Evolutionary conservation across 1,140 invertebrate species (phyloP).

Genomic region (Coelopa frigida): DNA sequence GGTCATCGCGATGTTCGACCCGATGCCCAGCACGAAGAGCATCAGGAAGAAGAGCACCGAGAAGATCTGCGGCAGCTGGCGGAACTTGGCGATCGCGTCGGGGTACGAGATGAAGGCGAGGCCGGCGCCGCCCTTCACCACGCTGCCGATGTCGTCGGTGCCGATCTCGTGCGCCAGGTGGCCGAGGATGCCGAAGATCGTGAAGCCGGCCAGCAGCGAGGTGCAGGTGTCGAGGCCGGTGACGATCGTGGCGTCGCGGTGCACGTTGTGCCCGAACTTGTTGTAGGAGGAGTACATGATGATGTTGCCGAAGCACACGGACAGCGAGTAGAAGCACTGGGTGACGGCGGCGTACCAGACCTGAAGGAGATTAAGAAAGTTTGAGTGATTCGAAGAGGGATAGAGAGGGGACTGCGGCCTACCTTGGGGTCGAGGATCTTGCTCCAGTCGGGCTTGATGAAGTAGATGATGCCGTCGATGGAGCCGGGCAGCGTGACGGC

Average conservation of each 20-base stretch:
- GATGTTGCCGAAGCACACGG: constrained; percentile 73
- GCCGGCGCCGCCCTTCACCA: constrained; percentile 62
- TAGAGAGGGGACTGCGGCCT: constrained; percentile 67
- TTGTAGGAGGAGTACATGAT: constrained; percentile 81
- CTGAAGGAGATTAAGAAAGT: constrained; percentile 49
- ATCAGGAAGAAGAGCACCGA: constrained; percentile 84
- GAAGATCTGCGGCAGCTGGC: constrained; percentile 72
- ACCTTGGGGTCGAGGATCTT: constrained; percentile 61
- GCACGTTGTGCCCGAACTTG: constrained; percentile 71
- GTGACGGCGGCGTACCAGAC: constrained; percentile 76
- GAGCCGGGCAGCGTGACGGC: constrained; percentile 70
- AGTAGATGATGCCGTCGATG: constrained; percentile 66
- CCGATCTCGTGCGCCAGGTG: constrained; percentile 61
- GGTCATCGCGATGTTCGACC: constrained; percentile 63
- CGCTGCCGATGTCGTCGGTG: constrained; percentile 48
- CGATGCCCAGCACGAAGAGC: constrained; percentile 73
- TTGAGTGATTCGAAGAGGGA: constrained; percentile 66
- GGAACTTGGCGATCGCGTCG: constrained; percentile 78
- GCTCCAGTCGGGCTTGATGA: constrained; percentile 64
- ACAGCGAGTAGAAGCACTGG: constrained; percentile 79
- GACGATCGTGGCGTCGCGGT: constrained; percentile 70
- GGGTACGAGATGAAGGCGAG: constrained; percentile 84
- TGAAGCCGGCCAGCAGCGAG: constrained; percentile 75
- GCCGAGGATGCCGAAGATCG: constrained; percentile 80
- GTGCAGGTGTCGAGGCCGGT: constrained; percentile 72